These are phyloP conservation scores for Anas platyrhynchos DNA, from an alignment of 2,113 vertebrate species.

Conservation along the genomic window DNA sequence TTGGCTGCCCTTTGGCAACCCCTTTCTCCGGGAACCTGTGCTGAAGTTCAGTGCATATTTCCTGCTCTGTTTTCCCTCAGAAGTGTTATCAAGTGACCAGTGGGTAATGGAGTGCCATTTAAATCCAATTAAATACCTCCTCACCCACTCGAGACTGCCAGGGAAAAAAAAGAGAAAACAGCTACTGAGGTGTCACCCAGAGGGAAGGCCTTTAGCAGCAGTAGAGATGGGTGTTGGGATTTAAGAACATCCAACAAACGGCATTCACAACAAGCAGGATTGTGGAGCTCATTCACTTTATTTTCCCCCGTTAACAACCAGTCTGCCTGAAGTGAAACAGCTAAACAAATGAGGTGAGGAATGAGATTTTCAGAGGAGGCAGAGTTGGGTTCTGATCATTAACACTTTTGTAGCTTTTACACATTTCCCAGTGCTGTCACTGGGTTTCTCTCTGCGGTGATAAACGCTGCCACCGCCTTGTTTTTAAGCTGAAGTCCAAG, in stretches of 20 bases:
- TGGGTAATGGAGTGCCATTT: neutral
- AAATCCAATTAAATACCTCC: neutral
- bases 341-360: neutral
- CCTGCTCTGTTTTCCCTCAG: neutral
- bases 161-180: neutral
- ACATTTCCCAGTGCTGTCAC: neutral
- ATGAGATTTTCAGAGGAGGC: neutral
- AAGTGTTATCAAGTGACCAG: neutral
- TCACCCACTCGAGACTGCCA: neutral
- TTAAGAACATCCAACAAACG: neutral
- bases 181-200: neutral
- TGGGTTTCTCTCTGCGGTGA: neutral
- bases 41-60: neutral
- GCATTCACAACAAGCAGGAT: accelerated
- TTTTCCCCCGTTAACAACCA: neutral
- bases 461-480: neutral
- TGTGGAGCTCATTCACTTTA: neutral
- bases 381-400: neutral
- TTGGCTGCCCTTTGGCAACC: neutral
- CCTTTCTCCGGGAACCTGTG: neutral
- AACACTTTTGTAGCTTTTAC: neutral
- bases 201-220: neutral
- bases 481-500: neutral
- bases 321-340: neutral
- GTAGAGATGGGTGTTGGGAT: accelerated